Conservation (phyloP, 2,888 invertebrate genomes). For the Melanotus villosus region DNA sequence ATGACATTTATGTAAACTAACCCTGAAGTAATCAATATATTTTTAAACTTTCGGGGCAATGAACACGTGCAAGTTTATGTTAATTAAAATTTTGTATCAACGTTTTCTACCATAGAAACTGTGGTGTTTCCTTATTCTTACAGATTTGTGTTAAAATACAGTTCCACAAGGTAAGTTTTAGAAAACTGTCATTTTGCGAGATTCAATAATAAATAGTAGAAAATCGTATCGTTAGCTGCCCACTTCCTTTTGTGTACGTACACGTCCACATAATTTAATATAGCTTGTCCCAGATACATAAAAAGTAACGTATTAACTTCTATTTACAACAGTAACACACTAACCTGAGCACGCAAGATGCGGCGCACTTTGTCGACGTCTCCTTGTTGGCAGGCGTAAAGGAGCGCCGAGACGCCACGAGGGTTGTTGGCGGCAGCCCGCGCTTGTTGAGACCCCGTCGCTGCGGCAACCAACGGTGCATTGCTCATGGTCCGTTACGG, state of each 20-base stretch:
- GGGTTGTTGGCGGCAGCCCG: slow-evolving; percentile 37
- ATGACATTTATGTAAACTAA: too few species aligned
- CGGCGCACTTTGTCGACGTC: slow-evolving; percentile 83
- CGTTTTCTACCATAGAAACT: too few species aligned
- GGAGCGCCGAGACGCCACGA: slow-evolving; percentile 83
- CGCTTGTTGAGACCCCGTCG: slow-evolving; percentile 45
- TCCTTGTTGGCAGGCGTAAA: slow-evolving; percentile 94
- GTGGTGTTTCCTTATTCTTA: too few species aligned
- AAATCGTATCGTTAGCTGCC: too few species aligned
- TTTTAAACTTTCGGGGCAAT: too few species aligned
- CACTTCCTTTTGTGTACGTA: background rate
- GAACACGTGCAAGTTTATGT: too few species aligned
- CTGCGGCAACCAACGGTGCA: slow-evolving; percentile 46
- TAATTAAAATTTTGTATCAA: too few species aligned
- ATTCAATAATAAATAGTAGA: too few species aligned
- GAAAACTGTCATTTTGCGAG: too few species aligned
- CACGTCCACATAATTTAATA: background rate
- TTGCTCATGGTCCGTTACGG: slow-evolving; percentile 49
- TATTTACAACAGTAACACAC: slow-evolving; percentile 57
- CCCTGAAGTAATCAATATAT: too few species aligned
- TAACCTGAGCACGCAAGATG: slow-evolving; percentile 84
- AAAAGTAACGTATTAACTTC: slow-evolving; percentile 7
- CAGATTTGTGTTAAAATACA: too few species aligned
- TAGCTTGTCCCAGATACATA: slow-evolving; percentile 29
- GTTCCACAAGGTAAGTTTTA: too few species aligned